phyloP scores from a whole-genome alignment of 1,140 invertebrate genomes.

The Calephelis nemesis region DNA sequence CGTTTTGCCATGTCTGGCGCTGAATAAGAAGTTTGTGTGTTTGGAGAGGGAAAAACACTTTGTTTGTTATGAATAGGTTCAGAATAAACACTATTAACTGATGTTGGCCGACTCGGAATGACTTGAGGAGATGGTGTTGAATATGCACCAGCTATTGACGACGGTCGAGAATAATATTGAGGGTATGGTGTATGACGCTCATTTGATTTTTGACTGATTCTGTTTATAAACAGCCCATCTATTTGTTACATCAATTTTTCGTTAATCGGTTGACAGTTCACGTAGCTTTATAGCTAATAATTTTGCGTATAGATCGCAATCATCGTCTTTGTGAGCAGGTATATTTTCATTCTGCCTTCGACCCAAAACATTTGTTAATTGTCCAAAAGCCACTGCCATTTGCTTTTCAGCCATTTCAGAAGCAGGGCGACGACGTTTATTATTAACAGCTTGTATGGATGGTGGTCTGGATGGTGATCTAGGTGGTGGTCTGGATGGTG shows the following conservation, averaged over 20 bases:
- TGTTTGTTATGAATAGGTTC: background rate
- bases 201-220: slow-evolving; percentile 31
- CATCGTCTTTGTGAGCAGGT: slow-evolving; percentile 30
- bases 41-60: background rate
- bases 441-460: background rate
- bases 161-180: slow-evolving; percentile 13
- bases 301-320: slow-evolving; percentile 13
- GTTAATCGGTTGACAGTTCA: slow-evolving; percentile 29
- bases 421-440: slow-evolving; percentile 34
- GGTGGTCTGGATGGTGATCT: background rate
- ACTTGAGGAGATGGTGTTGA: slow-evolving; percentile 17
- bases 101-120: slow-evolving; percentile 26
- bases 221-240: slow-evolving; percentile 36
- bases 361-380: slow-evolving; percentile 29
- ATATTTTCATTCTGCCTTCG: slow-evolving; percentile 30
- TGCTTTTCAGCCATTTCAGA: slow-evolving; percentile 35
- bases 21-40: slow-evolving; percentile 2
- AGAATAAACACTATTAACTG: slow-evolving; percentile 32
- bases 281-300: slow-evolving; percentile 11
- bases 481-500: slow-evolving; percentile 26
- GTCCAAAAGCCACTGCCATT: slow-evolving; percentile 32
- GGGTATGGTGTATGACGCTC: slow-evolving; percentile 33
- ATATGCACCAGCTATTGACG: too few relatives aligned
- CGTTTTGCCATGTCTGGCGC: background rate
- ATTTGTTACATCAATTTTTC: slow-evolving; percentile 34